Percentiles rank a stretch among this genome's conserved stretches.
These are phyloP conservation scores for Cavia aperea DNA, from an alignment of 2,113 vertebrate species.

Conservation along the genomic window DNA sequence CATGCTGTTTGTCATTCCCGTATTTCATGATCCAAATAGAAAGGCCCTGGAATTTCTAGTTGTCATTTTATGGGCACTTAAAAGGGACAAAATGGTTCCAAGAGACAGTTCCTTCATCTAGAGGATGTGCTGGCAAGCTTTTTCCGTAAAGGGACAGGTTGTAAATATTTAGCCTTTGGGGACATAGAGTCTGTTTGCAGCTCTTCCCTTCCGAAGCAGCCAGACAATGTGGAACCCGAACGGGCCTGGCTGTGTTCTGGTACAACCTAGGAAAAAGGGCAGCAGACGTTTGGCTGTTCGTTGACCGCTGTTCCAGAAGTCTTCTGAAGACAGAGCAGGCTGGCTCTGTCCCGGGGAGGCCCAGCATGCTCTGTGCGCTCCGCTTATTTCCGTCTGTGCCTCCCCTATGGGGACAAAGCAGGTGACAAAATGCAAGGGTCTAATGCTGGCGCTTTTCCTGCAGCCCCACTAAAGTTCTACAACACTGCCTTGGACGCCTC, in stretches of 20 bases:
- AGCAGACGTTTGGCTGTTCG: background rate
- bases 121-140: background rate
- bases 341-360: background rate
- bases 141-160: background rate
- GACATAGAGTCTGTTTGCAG: fast-evolving
- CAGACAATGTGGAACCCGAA: fast-evolving
- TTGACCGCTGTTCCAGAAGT: background rate
- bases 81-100: background rate
- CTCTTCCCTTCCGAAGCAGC: background rate
- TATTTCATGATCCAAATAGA: background rate
- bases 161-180: background rate
- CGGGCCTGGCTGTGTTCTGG: background rate
- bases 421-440: fast-evolving
- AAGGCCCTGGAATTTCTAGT: background rate
- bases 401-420: fast-evolving
- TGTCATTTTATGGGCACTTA: background rate
- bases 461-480: constrained; percentile 77
- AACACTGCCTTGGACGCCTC: constrained; percentile 86
- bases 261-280: fast-evolving
- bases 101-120: background rate
- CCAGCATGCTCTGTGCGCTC: fast-evolving
- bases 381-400: fast-evolving
- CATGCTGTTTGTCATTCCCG: fast-evolving
- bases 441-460: background rate
- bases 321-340: background rate